Conservation (phyloP, 2,797 vertebrate genomes). For the Argentina silus region DNA sequence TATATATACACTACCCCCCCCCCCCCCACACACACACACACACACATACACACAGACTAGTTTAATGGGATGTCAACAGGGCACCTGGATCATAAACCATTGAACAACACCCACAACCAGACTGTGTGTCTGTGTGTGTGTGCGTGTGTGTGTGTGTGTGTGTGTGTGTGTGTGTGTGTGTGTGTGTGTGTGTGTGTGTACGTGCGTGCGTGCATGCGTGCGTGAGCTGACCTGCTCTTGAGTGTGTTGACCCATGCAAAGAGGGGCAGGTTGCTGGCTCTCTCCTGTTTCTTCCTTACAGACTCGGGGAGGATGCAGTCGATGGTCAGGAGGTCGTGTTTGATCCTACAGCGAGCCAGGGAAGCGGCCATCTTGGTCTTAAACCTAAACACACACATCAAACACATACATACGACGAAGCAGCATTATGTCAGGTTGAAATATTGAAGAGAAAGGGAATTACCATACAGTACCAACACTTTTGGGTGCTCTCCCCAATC, state of each 20-base stretch:
- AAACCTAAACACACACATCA: constrained; percentile 60
- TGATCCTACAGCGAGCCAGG: constrained; percentile 87
- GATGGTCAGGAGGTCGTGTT: constrained; percentile 80
- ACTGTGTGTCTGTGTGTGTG: constrained; percentile 6
- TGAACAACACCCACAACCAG: constrained; percentile 45
- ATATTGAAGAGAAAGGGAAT: not conserved
- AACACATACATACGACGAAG: not conserved
- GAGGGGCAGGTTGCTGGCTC: constrained; percentile 81
- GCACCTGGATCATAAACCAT: constrained; percentile 71
- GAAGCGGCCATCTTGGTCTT: constrained; percentile 88
- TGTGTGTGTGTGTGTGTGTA: constrained; percentile 2
- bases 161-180: not conserved
- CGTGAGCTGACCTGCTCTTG: constrained; percentile 65
- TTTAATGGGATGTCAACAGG: constrained; percentile 76
- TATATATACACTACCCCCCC: not conserved
- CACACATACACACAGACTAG: constrained; percentile 31
- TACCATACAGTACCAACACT: not conserved
- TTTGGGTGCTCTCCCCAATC: too few relatives aligned
- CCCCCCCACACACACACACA: constrained; percentile 7
- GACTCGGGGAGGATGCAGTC: constrained; percentile 83
- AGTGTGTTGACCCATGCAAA: constrained; percentile 87
- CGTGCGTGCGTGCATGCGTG: constrained; percentile 5
- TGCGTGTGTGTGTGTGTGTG: constrained; percentile 15
- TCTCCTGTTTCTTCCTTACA: constrained; percentile 79
- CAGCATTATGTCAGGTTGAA: not conserved